Percentiles rank a stretch among this genome's conserved stretches.
These are phyloP conservation scores for Thymelicus acteon DNA, from an alignment of 2,888 invertebrate species.

Conservation along the genomic window DNA sequence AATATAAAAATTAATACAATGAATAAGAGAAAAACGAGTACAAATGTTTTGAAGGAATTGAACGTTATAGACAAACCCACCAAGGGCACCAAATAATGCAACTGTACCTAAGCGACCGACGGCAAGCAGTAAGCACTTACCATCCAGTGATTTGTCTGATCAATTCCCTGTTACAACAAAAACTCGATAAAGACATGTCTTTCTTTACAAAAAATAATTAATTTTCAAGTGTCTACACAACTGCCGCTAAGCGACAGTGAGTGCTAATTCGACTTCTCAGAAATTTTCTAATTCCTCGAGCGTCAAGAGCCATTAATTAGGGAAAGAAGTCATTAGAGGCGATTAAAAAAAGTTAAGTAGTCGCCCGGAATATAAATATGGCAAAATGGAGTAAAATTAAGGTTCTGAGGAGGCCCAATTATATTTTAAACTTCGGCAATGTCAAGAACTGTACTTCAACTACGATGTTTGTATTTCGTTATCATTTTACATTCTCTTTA, in stretches of 20 bases:
- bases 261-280: slow-evolving; percentile 56
- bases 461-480: neutral
- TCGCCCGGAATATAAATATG: slow-evolving; percentile 66
- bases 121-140: too few species aligned
- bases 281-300: slow-evolving; percentile 64
- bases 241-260: slow-evolving; percentile 43
- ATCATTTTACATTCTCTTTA: neutral
- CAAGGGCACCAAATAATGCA: too few species aligned
- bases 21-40: too few species aligned
- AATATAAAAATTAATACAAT: too few species aligned
- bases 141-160: too few species aligned
- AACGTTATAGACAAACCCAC: too few species aligned
- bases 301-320: slow-evolving; percentile 75
- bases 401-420: slow-evolving; percentile 11
- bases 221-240: slow-evolving; percentile 15
- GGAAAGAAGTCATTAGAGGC: slow-evolving; percentile 71
- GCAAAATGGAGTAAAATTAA: slow-evolving; percentile 45
- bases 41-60: too few species aligned
- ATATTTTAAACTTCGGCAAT: slow-evolving; percentile 8
- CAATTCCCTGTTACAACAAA: too few species aligned
- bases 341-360: slow-evolving; percentile 71
- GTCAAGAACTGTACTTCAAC: neutral
- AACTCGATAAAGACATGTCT: too few species aligned
- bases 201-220: neutral
- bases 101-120: too few species aligned